Evolutionary conservation across 2,797 vertebrate genomes (phyloP).

Genomic region (Chloroceryle inda): DNA sequence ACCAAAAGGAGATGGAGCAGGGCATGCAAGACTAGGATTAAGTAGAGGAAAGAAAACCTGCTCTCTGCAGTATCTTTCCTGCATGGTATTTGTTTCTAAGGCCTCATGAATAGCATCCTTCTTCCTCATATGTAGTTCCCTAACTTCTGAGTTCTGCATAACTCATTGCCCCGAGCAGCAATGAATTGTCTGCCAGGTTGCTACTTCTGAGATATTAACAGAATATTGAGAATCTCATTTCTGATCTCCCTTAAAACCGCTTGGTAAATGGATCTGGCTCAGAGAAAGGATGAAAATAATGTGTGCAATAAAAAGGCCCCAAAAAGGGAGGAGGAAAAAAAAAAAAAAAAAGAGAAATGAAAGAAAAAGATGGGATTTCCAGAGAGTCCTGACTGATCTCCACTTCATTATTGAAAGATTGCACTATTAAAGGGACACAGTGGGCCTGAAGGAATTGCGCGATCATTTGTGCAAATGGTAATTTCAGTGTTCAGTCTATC

Average conservation of each 20-base stretch:
- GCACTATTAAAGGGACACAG: conserved; percentile 76
- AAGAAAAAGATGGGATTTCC: conserved; percentile 69
- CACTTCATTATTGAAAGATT: conserved; percentile 79
- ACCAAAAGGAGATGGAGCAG: not conserved
- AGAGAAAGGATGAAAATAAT: conserved; percentile 48
- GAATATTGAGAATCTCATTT: conserved; percentile 64
- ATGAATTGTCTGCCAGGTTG: conserved; percentile 57
- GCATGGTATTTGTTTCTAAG: not conserved
- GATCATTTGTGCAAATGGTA: conserved; percentile 80
- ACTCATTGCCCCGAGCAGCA: conserved; percentile 47
- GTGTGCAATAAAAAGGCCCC: conserved; percentile 39
- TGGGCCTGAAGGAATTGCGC: conserved; percentile 73
- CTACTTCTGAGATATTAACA: conserved; percentile 50
- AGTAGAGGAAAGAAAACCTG: not conserved
- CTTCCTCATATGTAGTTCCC: not conserved
- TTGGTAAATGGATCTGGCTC: conserved; percentile 59
- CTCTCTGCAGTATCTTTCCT: not conserved
- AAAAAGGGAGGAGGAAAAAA: not conserved
- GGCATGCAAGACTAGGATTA: not conserved
- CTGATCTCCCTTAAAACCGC: conserved; percentile 45
- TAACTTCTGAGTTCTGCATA: not conserved
- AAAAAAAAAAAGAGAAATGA: not conserved
- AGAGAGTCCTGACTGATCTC: conserved; percentile 71
- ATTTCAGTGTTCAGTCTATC: conserved; percentile 78
- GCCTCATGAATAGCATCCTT: not conserved